Evolutionary conservation across 2,113 vertebrate genomes (phyloP).

Genomic region (Lepisosteus osseus): DNA sequence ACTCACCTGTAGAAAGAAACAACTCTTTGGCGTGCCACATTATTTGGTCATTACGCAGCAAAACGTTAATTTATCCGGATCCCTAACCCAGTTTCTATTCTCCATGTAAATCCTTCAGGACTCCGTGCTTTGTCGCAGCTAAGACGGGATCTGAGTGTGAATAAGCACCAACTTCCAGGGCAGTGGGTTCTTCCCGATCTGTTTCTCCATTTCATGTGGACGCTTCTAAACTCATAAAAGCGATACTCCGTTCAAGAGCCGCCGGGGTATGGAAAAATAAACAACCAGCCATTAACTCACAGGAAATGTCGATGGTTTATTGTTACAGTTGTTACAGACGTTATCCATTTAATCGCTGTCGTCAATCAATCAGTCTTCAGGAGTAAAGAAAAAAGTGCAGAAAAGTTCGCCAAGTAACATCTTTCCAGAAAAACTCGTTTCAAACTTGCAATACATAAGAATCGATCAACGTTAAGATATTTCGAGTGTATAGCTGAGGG

Average conservation of each 20-base stretch:
- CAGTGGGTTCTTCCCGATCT: not conserved
- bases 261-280: not conserved
- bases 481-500: too few relatives aligned
- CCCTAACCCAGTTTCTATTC: constrained; percentile 15
- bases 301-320: not conserved
- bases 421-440: too few relatives aligned
- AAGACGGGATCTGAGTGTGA: not conserved
- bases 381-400: too few relatives aligned
- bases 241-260: not conserved
- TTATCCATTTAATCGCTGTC: not conserved
- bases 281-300: constrained; percentile 2
- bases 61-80: constrained; percentile 3
- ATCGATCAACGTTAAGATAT: too few relatives aligned
- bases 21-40: constrained; percentile 9
- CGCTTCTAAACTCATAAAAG: constrained; percentile 1
- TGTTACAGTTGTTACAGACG: constrained; percentile 5
- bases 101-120: constrained; percentile 1
- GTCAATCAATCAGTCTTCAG: not conserved
- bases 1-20: constrained; percentile 23
- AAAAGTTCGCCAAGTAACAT: too few relatives aligned
- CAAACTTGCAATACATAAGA: too few relatives aligned
- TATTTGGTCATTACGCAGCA: constrained; percentile 18
- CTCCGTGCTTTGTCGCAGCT: not conserved
- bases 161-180: constrained; percentile 16
- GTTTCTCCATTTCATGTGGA: constrained; percentile 19